A percentile compares a stretch with the other conserved stretches of the same genome.
These are phyloP conservation scores for Caiman crocodilus DNA, from an alignment of 2,797 vertebrate genomes.

Conservation along the genomic window DNA sequence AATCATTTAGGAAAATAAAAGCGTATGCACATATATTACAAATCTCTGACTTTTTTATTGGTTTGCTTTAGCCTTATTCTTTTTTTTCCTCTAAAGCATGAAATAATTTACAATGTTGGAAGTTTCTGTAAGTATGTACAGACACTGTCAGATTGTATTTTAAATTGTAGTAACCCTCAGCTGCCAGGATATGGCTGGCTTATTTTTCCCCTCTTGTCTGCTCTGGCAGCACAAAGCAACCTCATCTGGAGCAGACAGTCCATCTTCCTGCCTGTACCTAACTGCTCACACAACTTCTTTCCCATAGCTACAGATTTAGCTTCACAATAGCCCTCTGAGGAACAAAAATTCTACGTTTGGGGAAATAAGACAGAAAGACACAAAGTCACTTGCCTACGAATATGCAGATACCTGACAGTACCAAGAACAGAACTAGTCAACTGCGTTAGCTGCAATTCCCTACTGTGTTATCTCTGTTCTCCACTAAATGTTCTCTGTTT, in stretches of 20 bases:
- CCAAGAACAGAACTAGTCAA: background rate
- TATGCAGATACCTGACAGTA: background rate
- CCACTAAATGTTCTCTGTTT: background rate
- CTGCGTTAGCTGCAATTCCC: background rate
- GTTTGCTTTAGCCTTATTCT: too few species aligned
- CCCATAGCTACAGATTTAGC: background rate
- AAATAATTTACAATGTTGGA: background rate
- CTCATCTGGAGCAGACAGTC: background rate
- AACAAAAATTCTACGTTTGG: background rate
- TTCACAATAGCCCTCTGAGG: background rate
- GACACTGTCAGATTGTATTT: background rate
- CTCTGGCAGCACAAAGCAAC: background rate
- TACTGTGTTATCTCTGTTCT: background rate
- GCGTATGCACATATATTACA: background rate
- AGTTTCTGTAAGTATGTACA: background rate
- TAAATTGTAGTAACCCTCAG: background rate
- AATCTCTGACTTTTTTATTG: too few species aligned
- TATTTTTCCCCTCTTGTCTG: background rate
- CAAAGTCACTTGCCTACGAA: background rate
- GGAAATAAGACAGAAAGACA: background rate
- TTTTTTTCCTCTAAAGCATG: background rate
- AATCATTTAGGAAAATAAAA: background rate
- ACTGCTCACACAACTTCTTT: too few species aligned
- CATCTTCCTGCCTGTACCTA: background rate
- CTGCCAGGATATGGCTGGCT: background rate